A percentile compares a stretch with the other conserved stretches of the same genome.
phyloP scores from a whole-genome alignment of 35 echinoderm and acorn worm species.

The Acanthaster planci region DNA sequence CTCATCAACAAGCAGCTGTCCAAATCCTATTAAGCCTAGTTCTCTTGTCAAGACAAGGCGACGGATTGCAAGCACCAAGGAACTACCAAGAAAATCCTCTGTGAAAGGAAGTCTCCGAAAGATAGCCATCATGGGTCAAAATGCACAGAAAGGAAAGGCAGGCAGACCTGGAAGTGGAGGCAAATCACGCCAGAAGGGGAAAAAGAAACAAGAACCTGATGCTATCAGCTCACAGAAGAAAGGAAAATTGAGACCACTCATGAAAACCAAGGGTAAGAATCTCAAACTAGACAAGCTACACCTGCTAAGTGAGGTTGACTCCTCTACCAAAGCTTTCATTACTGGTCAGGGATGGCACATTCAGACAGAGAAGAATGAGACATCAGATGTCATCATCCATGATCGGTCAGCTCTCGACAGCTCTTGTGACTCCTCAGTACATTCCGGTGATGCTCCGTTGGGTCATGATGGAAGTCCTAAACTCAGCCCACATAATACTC shows the following conservation, averaged over 20 bases:
- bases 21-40: background rate
- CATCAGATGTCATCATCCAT: slow-evolving; percentile 70
- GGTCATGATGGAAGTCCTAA: slow-evolving; percentile 17
- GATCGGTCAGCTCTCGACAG: slow-evolving; percentile 20
- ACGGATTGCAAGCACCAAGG: slow-evolving; percentile 31
- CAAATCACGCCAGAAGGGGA: background rate
- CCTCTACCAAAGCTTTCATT: slow-evolving; percentile 87
- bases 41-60: slow-evolving; percentile 36
- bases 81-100: background rate
- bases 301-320: slow-evolving; percentile 67
- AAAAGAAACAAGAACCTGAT: slow-evolving; percentile 32
- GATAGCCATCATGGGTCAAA: slow-evolving; percentile 26
- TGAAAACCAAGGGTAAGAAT: slow-evolving; percentile 24
- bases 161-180: slow-evolving; percentile 35
- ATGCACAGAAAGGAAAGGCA: slow-evolving; percentile 2
- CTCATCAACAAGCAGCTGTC: slow-evolving; percentile 20
- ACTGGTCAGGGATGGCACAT: slow-evolving; percentile 96
- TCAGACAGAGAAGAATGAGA: slow-evolving; percentile 80
- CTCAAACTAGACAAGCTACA: slow-evolving; percentile 39
- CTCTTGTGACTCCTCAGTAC: slow-evolving; percentile 34
- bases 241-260: background rate
- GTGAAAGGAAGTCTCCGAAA: slow-evolving; percentile 25
- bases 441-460: background rate
- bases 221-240: slow-evolving; percentile 8
- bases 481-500: slow-evolving; percentile 71